A percentile compares a stretch with the other conserved stretches of the same genome.
Evolutionary conservation across 2,113 vertebrate species (phyloP).

Genomic region (Etheostoma spectabile): DNA sequence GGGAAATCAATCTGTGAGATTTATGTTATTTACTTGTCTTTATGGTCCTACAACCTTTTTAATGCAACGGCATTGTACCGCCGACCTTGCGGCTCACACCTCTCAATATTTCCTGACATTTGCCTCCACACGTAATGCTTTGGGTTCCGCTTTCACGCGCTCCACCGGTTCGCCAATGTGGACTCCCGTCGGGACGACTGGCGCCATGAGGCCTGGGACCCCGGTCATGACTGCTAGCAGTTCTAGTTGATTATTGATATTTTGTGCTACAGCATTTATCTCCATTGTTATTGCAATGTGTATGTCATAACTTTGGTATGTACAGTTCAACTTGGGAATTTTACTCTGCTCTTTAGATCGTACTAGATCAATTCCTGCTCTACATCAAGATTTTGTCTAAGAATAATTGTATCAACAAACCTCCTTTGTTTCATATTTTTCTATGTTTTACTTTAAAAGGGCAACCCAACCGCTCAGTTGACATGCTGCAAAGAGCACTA

Average conservation of each 20-base stretch:
- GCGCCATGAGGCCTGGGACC: no score
- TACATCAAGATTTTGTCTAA: background rate
- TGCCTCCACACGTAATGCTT: no score
- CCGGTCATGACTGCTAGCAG: no score
- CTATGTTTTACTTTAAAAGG: background rate
- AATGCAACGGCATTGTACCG: no score
- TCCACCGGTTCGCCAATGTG: no score
- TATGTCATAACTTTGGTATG: conserved; percentile 2
- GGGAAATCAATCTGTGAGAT: no score
- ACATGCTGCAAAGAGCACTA: background rate
- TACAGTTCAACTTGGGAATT: background rate
- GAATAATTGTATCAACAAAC: background rate
- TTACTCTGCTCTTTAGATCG: background rate
- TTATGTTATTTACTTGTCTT: no score
- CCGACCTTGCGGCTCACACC: no score
- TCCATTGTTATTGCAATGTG: background rate
- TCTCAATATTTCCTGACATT: no score
- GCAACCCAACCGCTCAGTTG: background rate
- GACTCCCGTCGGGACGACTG: no score
- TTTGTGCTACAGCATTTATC: background rate
- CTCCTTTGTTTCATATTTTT: background rate
- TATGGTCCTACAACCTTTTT: no score
- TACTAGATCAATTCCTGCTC: background rate
- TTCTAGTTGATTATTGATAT: background rate
- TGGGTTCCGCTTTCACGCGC: no score